Conservation (phyloP, 2,888 invertebrate genomes). For the Eilema sororculum region DNA sequence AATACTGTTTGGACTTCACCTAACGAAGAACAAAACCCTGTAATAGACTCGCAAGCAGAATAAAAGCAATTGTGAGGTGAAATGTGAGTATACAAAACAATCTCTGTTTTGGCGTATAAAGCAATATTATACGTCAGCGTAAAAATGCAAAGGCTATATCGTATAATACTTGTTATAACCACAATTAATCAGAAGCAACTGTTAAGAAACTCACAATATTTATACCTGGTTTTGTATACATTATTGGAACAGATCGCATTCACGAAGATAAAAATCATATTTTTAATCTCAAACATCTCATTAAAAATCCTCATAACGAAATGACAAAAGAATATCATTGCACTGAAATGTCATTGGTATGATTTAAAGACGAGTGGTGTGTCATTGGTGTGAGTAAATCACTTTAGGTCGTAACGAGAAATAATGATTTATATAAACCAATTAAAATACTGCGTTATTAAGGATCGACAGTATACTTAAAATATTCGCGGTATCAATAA, state of each 20-base stretch:
- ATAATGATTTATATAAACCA: conserved; percentile 84
- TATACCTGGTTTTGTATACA: conserved; percentile 21
- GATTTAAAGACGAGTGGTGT: conserved; percentile 75
- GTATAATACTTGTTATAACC: no score
- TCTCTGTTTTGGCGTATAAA: no score
- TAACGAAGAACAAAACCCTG: no score
- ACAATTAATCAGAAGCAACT: conserved; percentile 9
- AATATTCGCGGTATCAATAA: conserved; percentile 50
- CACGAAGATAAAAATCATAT: conserved; percentile 65
- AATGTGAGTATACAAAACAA: no score
- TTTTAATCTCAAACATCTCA: conserved; percentile 76
- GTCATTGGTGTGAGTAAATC: conserved; percentile 85
- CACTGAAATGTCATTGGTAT: conserved; percentile 58
- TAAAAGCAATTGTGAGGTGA: no score
- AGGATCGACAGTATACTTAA: conserved; percentile 58
- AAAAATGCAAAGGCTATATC: no score
- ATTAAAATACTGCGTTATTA: conserved; percentile 80
- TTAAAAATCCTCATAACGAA: conserved; percentile 80
- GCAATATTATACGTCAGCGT: no score
- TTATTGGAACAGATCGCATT: conserved; percentile 60
- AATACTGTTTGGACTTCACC: no score
- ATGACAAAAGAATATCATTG: conserved; percentile 76
- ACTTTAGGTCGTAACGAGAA: conserved; percentile 75
- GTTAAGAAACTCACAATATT: conserved; percentile 26
- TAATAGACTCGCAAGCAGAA: no score